These are phyloP conservation scores for Neolamprologus devosi DNA, from an alignment of 2,113 vertebrate species.

Conservation along the genomic window DNA sequence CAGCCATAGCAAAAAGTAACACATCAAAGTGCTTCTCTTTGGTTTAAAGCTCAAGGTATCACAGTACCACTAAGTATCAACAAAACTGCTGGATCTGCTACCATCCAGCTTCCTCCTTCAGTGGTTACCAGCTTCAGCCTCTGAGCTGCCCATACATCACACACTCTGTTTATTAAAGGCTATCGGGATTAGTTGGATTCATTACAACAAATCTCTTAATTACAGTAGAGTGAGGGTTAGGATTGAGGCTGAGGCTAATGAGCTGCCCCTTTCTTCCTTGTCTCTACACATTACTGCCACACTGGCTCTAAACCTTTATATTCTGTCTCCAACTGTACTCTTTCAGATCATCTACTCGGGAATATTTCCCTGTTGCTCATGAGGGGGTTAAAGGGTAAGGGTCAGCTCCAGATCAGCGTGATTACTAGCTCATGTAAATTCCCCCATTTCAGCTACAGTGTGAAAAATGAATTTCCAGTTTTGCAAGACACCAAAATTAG, in stretches of 20 bases:
- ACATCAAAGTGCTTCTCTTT: neutral
- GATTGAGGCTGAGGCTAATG: neutral
- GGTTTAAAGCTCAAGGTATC: neutral
- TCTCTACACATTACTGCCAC: neutral
- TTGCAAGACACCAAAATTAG: neutral
- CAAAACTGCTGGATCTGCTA: neutral
- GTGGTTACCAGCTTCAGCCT: neutral
- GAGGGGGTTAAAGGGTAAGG: neutral
- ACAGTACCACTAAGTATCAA: neutral
- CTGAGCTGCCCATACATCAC: neutral
- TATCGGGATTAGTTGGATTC: neutral
- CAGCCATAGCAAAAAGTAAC: neutral
- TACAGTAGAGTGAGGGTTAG: neutral
- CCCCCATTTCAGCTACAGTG: neutral
- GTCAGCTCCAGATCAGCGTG: neutral
- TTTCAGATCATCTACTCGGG: neutral
- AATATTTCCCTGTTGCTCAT: neutral
- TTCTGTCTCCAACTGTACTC: neutral
- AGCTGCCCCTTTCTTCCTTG: neutral
- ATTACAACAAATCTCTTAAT: neutral
- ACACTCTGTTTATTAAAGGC: neutral
- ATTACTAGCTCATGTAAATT: neutral
- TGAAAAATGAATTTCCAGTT: neutral
- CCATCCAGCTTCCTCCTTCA: neutral
- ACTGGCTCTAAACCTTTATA: neutral